Percentiles rank a stretch among this genome's conserved stretches.
Evolutionary conservation across 2,888 invertebrate genomes (phyloP).

Genomic region (Altica lythri): DNA sequence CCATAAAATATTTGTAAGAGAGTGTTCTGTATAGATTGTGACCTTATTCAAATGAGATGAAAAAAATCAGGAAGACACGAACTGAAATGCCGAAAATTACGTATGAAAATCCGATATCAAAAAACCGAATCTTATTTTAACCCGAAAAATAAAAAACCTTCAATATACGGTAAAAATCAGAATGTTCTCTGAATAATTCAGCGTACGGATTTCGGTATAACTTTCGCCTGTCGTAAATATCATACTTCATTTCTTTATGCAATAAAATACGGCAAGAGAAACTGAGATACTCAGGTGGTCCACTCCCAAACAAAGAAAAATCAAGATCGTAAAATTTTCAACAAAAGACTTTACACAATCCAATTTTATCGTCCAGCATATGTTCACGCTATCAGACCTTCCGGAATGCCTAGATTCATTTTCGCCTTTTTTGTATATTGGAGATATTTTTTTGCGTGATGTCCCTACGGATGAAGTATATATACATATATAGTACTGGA

Average conservation of each 20-base stretch:
- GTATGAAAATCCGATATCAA: conserved; percentile 4
- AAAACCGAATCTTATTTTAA: background rate
- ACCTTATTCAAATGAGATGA: no score
- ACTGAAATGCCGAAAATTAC: no score
- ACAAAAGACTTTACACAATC: conserved; percentile 32
- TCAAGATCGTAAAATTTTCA: conserved; percentile 33
- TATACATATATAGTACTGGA: no score
- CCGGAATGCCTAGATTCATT: conserved; percentile 21
- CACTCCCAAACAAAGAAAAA: conserved; percentile 30
- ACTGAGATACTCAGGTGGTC: conserved; percentile 29
- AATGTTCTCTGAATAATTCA: conserved; percentile 13
- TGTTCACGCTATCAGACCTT: conserved; percentile 28
- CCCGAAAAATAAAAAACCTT: background rate
- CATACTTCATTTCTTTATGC: conserved; percentile 25
- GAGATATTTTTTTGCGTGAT: conserved; percentile 10
- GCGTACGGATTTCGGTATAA: background rate
- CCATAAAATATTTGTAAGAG: no score
- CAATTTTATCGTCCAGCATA: conserved; percentile 32
- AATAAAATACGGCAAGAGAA: conserved; percentile 21
- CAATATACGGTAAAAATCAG: conserved; percentile 2
- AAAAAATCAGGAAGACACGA: no score
- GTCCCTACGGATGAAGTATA: no score
- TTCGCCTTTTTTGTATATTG: background rate
- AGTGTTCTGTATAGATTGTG: no score
- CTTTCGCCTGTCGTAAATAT: conserved; percentile 26